A percentile compares a stretch with the other conserved stretches of the same genome.
Conservation (phyloP, 2,888 invertebrate genomes). For the Gryllus longicercus region DNA sequence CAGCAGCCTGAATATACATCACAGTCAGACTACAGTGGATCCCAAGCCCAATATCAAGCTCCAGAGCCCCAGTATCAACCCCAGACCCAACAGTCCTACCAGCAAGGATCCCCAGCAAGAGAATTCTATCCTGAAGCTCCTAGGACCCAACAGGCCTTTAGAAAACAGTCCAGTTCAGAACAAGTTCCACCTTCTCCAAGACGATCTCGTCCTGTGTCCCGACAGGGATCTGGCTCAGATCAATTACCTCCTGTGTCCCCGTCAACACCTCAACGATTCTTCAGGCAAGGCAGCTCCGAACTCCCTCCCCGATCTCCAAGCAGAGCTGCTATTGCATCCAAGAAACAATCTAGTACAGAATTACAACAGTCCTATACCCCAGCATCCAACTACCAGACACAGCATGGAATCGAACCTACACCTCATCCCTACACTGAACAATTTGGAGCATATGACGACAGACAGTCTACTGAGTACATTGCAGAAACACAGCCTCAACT, state of each 20-base stretch:
- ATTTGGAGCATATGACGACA: neutral
- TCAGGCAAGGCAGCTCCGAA: conserved; percentile 17
- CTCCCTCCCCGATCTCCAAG: neutral
- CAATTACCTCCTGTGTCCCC: conserved; percentile 19
- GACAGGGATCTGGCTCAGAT: conserved; percentile 2
- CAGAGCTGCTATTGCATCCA: neutral
- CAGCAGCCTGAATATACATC: neutral
- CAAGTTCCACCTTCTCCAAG: neutral
- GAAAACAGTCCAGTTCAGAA: neutral
- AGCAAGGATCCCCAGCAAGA: neutral
- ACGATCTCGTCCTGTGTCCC: neutral
- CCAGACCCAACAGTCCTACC: conserved; percentile 18
- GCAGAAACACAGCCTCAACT: neutral
- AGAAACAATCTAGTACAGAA: neutral
- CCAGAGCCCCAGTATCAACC: conserved; percentile 21
- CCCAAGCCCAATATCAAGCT: conserved; percentile 22
- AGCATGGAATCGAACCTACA: neutral
- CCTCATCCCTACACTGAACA: neutral
- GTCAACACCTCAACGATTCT: neutral
- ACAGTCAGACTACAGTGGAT: conserved; percentile 12
- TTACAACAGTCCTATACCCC: neutral
- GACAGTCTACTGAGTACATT: neutral
- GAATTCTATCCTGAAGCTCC: neutral
- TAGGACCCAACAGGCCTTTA: neutral
- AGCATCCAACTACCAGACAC: neutral